A percentile compares a stretch with the other conserved stretches of the same genome.
These are phyloP conservation scores for Ceratosolen solmsi DNA, from an alignment of 1,140 invertebrate genomes.

Conservation along the genomic window DNA sequence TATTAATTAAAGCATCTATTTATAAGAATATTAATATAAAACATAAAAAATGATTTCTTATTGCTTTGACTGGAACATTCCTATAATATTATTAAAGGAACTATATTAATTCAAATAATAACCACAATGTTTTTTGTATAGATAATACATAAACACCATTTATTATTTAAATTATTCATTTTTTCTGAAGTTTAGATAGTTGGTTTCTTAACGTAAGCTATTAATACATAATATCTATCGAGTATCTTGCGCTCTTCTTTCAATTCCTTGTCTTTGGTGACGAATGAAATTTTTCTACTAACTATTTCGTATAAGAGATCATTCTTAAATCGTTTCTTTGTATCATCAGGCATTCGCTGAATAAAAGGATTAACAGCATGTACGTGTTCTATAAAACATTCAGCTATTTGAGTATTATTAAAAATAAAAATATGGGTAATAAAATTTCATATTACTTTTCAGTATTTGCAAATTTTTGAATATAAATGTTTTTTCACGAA, in stretches of 20 bases:
- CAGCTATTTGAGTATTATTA: slow-evolving; percentile 7
- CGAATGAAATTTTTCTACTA: slow-evolving; percentile 61
- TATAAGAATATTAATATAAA: too few relatives aligned
- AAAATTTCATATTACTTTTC: slow-evolving; percentile 72
- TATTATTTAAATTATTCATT: slow-evolving; percentile 32
- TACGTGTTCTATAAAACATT: slow-evolving; percentile 76
- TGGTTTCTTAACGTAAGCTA: slow-evolving; percentile 67
- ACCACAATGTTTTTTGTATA: background rate
- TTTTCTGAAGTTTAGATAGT: background rate
- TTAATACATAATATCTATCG: slow-evolving; percentile 67
- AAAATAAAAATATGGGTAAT: background rate
- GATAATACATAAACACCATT: background rate
- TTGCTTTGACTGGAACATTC: too few relatives aligned
- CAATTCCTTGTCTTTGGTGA: slow-evolving; percentile 56
- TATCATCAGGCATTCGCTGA: slow-evolving; percentile 76
- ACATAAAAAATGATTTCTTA: too few relatives aligned
- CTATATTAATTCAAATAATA: background rate
- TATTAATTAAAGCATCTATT: too few relatives aligned
- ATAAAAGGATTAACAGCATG: slow-evolving; percentile 85
- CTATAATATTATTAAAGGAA: background rate
- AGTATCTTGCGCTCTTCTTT: slow-evolving; percentile 63
- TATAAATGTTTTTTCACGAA: slow-evolving; percentile 77
- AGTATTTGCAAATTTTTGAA: slow-evolving; percentile 76
- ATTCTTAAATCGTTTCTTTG: slow-evolving; percentile 78
- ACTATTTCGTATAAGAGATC: slow-evolving; percentile 68